Conservation (phyloP, 2,888 invertebrate species). For the Erpobdella octoculata region DNA sequence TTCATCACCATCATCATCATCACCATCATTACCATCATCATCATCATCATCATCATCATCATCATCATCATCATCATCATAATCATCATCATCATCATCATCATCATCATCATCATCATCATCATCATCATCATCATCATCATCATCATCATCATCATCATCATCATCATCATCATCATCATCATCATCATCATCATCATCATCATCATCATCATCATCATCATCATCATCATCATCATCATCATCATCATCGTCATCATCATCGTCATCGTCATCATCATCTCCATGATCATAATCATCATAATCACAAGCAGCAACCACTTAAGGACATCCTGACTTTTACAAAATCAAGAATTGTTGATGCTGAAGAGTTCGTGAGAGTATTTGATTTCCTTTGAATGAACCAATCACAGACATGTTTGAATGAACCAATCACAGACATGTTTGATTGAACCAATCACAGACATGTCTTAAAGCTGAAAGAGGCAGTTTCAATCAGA, state of each 20-base stretch:
- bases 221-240: conserved; percentile 6
- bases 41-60: conserved; percentile 9
- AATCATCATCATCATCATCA: conserved; percentile 15
- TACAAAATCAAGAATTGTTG: too few species aligned
- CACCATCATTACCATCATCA: conserved; percentile 16
- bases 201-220: not conserved
- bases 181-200: conserved; percentile 4
- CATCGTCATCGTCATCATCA: not conserved
- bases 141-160: conserved; percentile 13
- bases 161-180: conserved; percentile 12
- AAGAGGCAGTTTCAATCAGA: too few species aligned
- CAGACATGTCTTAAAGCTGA: too few species aligned
- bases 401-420: too few species aligned
- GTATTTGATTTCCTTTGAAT: too few species aligned
- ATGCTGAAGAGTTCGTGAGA: too few species aligned
- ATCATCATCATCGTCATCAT: conserved; percentile 10
- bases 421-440: too few species aligned
- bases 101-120: conserved; percentile 19
- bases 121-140: conserved; percentile 23
- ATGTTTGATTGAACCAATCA: too few species aligned
- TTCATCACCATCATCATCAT: conserved; percentile 16
- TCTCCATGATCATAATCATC: conserved; percentile 14
- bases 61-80: conserved; percentile 15
- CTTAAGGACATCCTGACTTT: too few species aligned
- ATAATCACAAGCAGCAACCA: not conserved